Base-by-base conservation (phyloP, 2,888 invertebrate species). In the Nysson spinosus region DNA sequence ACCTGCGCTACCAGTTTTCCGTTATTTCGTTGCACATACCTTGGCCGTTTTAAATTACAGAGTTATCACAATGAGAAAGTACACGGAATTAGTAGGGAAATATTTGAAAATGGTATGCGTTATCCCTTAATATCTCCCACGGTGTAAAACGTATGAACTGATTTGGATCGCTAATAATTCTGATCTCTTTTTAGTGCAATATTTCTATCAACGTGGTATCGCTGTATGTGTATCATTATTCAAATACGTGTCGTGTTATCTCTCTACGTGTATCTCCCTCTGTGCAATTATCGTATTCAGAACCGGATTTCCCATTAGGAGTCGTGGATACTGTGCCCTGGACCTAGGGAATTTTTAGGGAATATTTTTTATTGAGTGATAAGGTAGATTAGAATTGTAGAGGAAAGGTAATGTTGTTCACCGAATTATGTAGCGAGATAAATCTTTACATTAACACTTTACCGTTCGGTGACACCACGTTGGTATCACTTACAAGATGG, bases 1-100 rank as follows among this genome's bases (percentile, higher is more conserved):
- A 58, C 68, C 69, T 57, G 73, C 55, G 52, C 30, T 75, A 73
- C 75, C 67, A 56, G 72, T 75, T 73, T 67, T 51, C 67, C 75
- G 75, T 75, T 67, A 71, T 67, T 73, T 62, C 51, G 32, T 44
- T 44, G 63, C 40, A 55, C 67, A 75, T 67, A 44, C 30, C 51
- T 39, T 32, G 30, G 26, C 42, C 40, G 40, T 61, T 49, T 37
- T 19, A 30, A 19, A 35, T 39, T 51, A 42, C 46, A 47, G 63
- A 55, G 66, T 66, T 70, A 72, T 70, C 72, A 44, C 58, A 66
- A 56, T 54, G 72, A 71, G 75, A 74, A 63, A 74, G 66, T 57
- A 40, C 17, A 40, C 12, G 1, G 17, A 11, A 14, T 14, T 16
- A 16, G 12, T 2, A 14, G 7, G 14, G 7, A 34, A 34, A 34